Conservation (phyloP, 2,113 vertebrate genomes). For the Melierax canorus region DNA sequence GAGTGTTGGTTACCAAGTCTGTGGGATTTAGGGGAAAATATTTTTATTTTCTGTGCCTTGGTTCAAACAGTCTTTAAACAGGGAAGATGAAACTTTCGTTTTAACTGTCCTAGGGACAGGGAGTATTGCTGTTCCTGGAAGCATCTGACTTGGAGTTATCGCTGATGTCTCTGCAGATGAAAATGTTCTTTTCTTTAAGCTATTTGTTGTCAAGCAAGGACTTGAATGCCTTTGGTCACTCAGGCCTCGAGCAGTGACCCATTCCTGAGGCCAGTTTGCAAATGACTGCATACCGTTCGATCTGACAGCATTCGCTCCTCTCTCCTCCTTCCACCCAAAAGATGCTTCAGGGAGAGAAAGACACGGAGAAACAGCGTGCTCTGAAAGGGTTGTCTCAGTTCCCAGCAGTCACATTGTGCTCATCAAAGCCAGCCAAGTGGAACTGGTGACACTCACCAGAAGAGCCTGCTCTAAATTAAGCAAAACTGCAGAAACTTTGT, state of each 20-base stretch:
- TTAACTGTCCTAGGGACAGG: background rate
- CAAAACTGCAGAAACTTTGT: background rate
- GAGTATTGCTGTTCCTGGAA: background rate
- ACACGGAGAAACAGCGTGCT: background rate
- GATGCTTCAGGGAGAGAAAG: background rate
- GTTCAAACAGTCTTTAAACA: background rate
- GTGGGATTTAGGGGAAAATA: background rate
- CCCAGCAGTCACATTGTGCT: slow-evolving; percentile 2
- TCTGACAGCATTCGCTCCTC: background rate
- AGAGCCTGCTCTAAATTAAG: slow-evolving; percentile 30
- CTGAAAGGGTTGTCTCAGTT: background rate
- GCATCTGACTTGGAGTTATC: background rate
- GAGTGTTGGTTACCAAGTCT: background rate
- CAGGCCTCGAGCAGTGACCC: background rate
- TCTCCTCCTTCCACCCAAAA: background rate
- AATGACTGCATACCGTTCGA: background rate
- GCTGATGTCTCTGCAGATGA: background rate
- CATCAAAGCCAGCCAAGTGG: slow-evolving; percentile 37
- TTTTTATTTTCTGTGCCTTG: background rate
- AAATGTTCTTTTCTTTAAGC: slow-evolving; percentile 8
- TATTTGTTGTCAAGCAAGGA: background rate
- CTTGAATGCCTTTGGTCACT: background rate
- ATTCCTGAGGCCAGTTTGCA: background rate
- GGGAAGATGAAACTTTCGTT: background rate
- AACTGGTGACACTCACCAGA: slow-evolving; percentile 32